A percentile compares a stretch with the other conserved stretches of the same genome.
These are phyloP conservation scores for Cataglyphis cursor DNA, from an alignment of 2,888 invertebrate species.

Conservation along the genomic window DNA sequence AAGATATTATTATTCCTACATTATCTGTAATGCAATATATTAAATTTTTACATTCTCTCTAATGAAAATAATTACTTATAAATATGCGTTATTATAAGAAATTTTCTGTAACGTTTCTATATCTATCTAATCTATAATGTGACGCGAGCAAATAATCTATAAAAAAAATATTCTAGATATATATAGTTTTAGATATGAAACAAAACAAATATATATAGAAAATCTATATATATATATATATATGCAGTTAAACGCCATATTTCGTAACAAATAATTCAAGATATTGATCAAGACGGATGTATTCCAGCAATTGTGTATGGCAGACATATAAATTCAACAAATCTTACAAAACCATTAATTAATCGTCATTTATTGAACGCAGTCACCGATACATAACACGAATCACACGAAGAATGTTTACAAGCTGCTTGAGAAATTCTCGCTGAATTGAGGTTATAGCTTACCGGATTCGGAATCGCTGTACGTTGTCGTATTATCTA, in stretches of 20 bases:
- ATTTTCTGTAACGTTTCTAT: slow-evolving; percentile 24
- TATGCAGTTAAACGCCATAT: not conserved
- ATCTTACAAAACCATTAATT: not conserved
- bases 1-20: slow-evolving; percentile 60
- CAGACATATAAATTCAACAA: too few relatives aligned
- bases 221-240: not conserved
- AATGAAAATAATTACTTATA: slow-evolving; percentile 14
- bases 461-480: slow-evolving; percentile 64
- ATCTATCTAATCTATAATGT: not conserved
- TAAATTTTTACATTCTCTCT: not conserved
- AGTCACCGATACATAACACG: too few relatives aligned
- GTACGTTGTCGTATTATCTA: slow-evolving; percentile 3
- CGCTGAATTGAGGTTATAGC: slow-evolving; percentile 75
- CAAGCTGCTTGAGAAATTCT: not conserved
- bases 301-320: too few relatives aligned
- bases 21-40: slow-evolving; percentile 63
- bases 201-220: not conserved
- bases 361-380: not conserved
- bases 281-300: too few relatives aligned
- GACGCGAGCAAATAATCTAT: not conserved
- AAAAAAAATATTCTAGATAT: not conserved
- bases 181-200: not conserved
- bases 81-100: slow-evolving; percentile 13
- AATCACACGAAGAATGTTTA: not conserved
- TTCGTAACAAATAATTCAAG: not conserved